Evolutionary conservation across 1,140 invertebrate genomes (phyloP).

Genomic region (Macrocentrus cingulum): DNA sequence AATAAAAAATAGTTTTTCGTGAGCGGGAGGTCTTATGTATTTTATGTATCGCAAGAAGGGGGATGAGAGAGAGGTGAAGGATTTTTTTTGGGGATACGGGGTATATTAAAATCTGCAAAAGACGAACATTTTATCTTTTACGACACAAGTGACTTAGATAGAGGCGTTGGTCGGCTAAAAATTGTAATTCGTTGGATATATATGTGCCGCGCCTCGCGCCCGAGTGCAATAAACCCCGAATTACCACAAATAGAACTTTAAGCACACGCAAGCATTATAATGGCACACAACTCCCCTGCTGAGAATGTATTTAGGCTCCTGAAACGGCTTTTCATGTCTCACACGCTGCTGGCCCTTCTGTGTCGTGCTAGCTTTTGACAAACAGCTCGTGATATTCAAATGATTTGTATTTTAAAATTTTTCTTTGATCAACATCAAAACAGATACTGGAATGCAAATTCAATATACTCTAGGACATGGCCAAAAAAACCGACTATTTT

Average conservation of each 20-base stretch:
- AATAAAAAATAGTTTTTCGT: too few species aligned
- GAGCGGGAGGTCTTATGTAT: too few species aligned
- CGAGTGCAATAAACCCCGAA: constrained; percentile 58
- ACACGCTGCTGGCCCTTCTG: constrained; percentile 49
- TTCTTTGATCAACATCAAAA: not conserved
- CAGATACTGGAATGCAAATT: too few species aligned
- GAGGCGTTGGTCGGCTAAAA: constrained; percentile 35
- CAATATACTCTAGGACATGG: too few species aligned
- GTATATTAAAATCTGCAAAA: constrained; percentile 35
- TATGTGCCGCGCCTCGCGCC: not conserved
- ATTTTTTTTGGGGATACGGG: not conserved
- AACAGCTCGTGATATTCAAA: constrained; percentile 50
- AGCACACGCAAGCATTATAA: constrained; percentile 58
- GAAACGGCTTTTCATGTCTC: constrained; percentile 48
- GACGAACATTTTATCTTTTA: constrained; percentile 45
- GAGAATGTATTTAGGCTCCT: constrained; percentile 56
- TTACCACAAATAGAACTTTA: constrained; percentile 60
- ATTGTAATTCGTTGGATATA: constrained; percentile 37
- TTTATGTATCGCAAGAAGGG: too few species aligned
- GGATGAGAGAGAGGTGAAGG: too few species aligned
- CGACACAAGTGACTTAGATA: constrained; percentile 32
- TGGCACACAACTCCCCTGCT: constrained; percentile 46
- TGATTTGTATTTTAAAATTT: constrained; percentile 1
- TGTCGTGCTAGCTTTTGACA: constrained; percentile 47
- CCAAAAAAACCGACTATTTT: too few species aligned